A percentile compares a stretch with the other conserved stretches of the same genome.
Conservation (phyloP, 2,888 invertebrate species). For the Homarus gammarus region DNA sequence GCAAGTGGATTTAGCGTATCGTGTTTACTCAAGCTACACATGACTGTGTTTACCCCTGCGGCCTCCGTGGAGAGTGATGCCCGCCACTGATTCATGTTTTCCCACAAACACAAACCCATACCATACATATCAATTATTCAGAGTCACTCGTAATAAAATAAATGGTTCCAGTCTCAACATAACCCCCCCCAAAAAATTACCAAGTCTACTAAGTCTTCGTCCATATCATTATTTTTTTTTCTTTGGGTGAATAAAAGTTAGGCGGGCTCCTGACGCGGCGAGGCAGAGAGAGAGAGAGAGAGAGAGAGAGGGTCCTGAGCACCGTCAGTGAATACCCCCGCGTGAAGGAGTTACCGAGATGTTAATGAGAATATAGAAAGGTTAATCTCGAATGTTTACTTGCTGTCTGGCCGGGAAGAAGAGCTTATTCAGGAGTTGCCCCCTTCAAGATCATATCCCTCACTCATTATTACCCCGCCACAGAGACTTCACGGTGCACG, state of each 20-base stretch:
- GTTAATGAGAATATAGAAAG: conserved; percentile 55
- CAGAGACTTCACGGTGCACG: not conserved
- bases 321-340: conserved; percentile 2
- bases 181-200: not conserved
- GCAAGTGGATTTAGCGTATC: conserved; percentile 51
- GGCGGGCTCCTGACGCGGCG: not conserved
- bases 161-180: too few relatives aligned
- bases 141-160: too few relatives aligned
- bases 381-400: conserved; percentile 52
- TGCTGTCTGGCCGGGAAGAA: conserved; percentile 14
- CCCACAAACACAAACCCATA: not conserved
- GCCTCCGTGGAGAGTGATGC: not conserved
- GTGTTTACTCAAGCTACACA: conserved; percentile 40
- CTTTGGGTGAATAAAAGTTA: not conserved
- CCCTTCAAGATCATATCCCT: not conserved
- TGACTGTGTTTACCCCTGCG: conserved; percentile 8
- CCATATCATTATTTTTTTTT: not conserved
- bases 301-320: not conserved
- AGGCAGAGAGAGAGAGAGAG: too few relatives aligned
- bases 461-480: not conserved
- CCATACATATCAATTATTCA: not conserved
- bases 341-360: conserved; percentile 36
- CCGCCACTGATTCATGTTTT: not conserved
- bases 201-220: too few relatives aligned
- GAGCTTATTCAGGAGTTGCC: not conserved